These are phyloP conservation scores for Poicephalus gulielmi DNA, from an alignment of 2,113 vertebrate species.

Conservation along the genomic window DNA sequence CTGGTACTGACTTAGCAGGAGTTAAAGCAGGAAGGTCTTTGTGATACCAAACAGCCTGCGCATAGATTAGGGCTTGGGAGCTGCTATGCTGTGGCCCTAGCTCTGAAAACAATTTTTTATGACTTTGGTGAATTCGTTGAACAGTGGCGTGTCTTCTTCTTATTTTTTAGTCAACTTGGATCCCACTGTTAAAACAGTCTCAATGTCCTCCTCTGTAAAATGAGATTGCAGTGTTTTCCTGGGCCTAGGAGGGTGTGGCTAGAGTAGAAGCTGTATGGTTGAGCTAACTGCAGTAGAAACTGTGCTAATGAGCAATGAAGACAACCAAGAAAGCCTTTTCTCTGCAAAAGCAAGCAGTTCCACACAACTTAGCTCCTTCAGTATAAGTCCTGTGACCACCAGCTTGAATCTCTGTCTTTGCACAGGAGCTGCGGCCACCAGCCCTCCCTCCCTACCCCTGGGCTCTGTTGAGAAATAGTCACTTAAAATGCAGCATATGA, in stretches of 20 bases:
- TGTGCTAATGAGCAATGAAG: not conserved
- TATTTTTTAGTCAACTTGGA: constrained; percentile 2
- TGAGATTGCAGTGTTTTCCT: not conserved
- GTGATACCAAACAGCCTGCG: not conserved
- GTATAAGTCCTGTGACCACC: not conserved
- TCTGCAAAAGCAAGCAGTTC: not conserved
- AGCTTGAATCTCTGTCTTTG: not conserved
- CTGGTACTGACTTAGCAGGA: not conserved
- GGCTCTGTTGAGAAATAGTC: not conserved
- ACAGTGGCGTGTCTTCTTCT: not conserved
- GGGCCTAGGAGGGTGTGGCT: not conserved
- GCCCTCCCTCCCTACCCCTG: not conserved
- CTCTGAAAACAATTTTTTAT: not conserved
- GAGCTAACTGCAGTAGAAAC: not conserved
- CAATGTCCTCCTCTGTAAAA: not conserved
- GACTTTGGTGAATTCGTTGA: not conserved
- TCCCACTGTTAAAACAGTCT: not conserved
- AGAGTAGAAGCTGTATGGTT: not conserved
- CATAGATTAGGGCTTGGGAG: not conserved
- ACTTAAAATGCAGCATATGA: not conserved
- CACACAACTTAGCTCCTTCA: not conserved
- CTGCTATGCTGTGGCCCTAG: not conserved
- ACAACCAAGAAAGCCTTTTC: not conserved
- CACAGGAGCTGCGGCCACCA: not conserved
- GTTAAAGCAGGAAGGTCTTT: not conserved